Evolutionary conservation across 2,888 invertebrate genomes (phyloP).

Genomic region (Lottia gigantea): DNA sequence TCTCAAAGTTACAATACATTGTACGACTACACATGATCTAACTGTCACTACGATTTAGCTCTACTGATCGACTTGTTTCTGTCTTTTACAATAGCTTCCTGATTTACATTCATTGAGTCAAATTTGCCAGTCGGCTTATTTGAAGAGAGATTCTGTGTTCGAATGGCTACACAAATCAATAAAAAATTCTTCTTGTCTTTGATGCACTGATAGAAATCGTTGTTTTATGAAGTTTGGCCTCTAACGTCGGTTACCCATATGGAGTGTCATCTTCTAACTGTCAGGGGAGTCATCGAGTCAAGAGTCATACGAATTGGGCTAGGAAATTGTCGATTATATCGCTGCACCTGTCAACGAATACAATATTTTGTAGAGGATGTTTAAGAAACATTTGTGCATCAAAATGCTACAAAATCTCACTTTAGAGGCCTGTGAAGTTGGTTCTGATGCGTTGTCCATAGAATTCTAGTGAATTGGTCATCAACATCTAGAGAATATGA

Average conservation of each 20-base stretch:
- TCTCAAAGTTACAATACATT: background rate
- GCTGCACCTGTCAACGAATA: no score
- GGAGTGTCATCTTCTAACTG: background rate
- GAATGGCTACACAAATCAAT: constrained; percentile 8
- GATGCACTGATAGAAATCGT: background rate
- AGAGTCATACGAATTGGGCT: no score
- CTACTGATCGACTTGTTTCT: background rate
- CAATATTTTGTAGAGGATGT: no score
- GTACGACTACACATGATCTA: background rate
- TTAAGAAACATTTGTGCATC: no score
- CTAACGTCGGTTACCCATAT: constrained; percentile 10
- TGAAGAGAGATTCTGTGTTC: constrained; percentile 6
- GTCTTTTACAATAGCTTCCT: background rate
- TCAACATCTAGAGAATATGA: no score
- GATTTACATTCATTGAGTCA: constrained; percentile 6
- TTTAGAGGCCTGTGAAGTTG: no score
- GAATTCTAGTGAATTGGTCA: no score
- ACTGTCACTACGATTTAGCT: background rate
- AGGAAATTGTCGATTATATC: no score
- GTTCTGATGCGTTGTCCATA: no score
- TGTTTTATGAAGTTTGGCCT: constrained; percentile 6
- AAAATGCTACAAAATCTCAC: no score
- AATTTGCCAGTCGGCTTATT: constrained; percentile 11
- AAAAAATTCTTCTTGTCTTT: background rate
- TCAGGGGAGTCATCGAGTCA: background rate